These are phyloP conservation scores for Rhimphoctona megacephalus DNA, from an alignment of 2,888 invertebrate genomes.

Conservation along the genomic window DNA sequence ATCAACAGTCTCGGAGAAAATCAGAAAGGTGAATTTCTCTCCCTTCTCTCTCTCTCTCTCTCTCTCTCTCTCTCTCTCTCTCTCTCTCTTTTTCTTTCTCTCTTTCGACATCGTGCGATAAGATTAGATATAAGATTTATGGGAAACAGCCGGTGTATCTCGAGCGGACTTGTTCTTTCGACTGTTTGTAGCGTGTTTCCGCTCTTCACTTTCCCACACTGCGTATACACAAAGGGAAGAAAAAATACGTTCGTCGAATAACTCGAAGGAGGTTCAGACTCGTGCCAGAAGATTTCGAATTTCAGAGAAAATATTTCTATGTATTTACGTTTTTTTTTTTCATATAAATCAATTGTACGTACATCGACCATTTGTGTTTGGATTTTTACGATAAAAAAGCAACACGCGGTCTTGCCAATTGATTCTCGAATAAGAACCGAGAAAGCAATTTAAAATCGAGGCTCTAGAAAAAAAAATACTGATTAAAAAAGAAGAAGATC, in stretches of 20 bases:
- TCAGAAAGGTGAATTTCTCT: constrained; percentile 33
- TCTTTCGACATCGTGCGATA: constrained; percentile 44
- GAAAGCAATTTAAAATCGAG: background rate
- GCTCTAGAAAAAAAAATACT: background rate
- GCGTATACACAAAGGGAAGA: constrained; percentile 9
- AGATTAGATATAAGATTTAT: constrained; percentile 67
- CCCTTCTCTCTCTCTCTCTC: constrained; percentile 37
- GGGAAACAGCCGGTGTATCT: constrained; percentile 62
- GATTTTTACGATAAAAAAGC: background rate
- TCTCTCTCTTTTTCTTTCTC: constrained; percentile 27
- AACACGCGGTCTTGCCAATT: background rate
- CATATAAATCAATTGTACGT: background rate
- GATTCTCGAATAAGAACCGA: background rate
- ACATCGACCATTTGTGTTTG: background rate
- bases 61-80: constrained; percentile 14
- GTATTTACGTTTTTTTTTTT: background rate
- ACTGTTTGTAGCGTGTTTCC: constrained; percentile 50
- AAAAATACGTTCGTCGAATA: background rate
- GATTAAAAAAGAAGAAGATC: background rate
- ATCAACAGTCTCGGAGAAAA: constrained; percentile 10
- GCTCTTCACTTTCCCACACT: constrained; percentile 58
- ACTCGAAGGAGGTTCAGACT: background rate
- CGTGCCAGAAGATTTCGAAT: constrained; percentile 1
- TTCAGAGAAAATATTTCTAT: background rate
- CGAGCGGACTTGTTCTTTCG: constrained; percentile 38